Evolutionary conservation across 1,140 invertebrate species (phyloP), one percentile per base, ranked within the genome.

Genomic region (Drosophila sturtevanti): DNA sequence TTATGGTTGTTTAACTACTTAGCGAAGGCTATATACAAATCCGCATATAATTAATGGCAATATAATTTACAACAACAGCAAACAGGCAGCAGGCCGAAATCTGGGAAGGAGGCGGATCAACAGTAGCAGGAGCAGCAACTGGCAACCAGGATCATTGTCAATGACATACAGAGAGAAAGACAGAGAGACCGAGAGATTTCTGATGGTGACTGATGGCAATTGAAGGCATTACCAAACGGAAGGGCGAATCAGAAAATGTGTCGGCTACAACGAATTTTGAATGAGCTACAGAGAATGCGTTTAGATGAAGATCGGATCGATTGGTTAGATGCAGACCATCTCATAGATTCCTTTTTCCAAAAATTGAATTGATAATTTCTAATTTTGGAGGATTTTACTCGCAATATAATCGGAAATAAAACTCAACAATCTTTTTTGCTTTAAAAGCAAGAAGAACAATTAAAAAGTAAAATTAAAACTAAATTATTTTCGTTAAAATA

Each of bases 1-100:
- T 81, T 86, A 72, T 62, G 77, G 70, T 37, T 72, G 75, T 77
- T 86, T 86, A 81, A 81, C 74, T 66, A 63, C 64, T 77, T 34
- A 58, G 67, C 41, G 16, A 48, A 48, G 24, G 65, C 73, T 59
- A 80, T 81, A 85, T 55, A n/a, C n/a, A 73, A 87, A 87, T 82
- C 76, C 72, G 21, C 79, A 61, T 72, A 55, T 87, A 87, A 87
- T 82, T 87, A 87, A 87, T 87, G 82, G 79, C 72, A 71, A 82
- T 79, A 87, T 82, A 87, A 87, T 87, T 79, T 79, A 82, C 79
- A 81, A 77, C 61, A 74, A 79, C 82, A 52, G 38, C 54, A 31
- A 7, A n/a, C 35, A 10, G 18, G 27, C n/a, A 54, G 2, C n/a
- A 34, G 54, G n/a, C 31, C 12, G 4, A n/a, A 37, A n/a, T n/a